A percentile compares a stretch with the other conserved stretches of the same genome.
Evolutionary conservation across 2,797 vertebrate species (phyloP).

Genomic region (Phoebastria nigripes): DNA sequence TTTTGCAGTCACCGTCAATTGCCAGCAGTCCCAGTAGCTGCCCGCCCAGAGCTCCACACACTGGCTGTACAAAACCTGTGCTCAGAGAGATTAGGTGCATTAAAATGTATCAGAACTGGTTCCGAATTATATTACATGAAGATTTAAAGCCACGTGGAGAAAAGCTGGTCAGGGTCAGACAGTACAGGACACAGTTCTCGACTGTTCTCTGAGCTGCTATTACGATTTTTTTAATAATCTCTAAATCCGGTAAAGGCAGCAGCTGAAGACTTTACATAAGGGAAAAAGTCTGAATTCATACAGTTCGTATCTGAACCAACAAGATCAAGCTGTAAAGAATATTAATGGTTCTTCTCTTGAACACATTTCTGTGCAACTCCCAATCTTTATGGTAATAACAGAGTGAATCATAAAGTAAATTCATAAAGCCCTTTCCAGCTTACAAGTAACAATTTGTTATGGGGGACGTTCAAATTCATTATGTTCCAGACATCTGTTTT

Average conservation of each 20-base stretch:
- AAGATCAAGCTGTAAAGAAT: slow-evolving; percentile 71
- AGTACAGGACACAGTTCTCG: slow-evolving; percentile 50
- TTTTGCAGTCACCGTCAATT: slow-evolving; percentile 52
- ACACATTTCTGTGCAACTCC: slow-evolving; percentile 49
- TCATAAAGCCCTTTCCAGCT: slow-evolving; percentile 57
- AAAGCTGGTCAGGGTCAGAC: slow-evolving; percentile 66
- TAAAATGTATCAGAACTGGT: slow-evolving; percentile 69
- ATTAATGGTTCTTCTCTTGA: slow-evolving; percentile 65
- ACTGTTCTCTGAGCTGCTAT: slow-evolving; percentile 58
- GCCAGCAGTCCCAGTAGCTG: slow-evolving; percentile 48
- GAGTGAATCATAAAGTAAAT: slow-evolving; percentile 61
- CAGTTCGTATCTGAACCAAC: slow-evolving; percentile 61
- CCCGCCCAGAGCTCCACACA: slow-evolving; percentile 8
- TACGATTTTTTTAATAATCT: slow-evolving; percentile 73
- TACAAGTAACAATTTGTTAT: slow-evolving; percentile 55
- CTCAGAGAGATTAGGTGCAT: slow-evolving; percentile 67
- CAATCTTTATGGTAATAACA: slow-evolving; percentile 71
- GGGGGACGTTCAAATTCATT: slow-evolving; percentile 47
- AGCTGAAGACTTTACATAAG: slow-evolving; percentile 65
- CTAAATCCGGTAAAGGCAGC: slow-evolving; percentile 70
- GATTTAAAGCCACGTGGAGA: slow-evolving; percentile 66
- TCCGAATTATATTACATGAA: slow-evolving; percentile 64
- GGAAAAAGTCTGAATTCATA: slow-evolving; percentile 57
- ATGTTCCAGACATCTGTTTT: slow-evolving; percentile 54
- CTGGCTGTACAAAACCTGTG: slow-evolving; percentile 32